Evolutionary conservation across 1,140 invertebrate species (phyloP).

Genomic region (Diploscapter pachys): DNA sequence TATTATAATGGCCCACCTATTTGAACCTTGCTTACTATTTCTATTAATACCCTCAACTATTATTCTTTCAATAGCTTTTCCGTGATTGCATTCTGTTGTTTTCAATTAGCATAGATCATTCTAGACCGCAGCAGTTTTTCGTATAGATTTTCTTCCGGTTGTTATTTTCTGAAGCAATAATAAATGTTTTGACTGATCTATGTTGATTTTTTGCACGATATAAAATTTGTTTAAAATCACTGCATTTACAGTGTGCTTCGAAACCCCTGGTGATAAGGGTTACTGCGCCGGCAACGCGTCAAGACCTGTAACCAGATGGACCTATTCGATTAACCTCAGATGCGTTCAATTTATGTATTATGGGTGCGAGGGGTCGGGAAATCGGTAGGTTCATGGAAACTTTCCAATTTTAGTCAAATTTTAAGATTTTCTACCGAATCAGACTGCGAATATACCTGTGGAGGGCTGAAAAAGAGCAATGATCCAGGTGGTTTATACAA

Average conservation of each 20-base stretch:
- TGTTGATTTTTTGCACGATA: too few relatives aligned
- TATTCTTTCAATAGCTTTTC: too few relatives aligned
- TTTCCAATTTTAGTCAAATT: neutral
- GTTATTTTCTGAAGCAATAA: too few relatives aligned
- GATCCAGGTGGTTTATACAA: conserved; percentile 36
- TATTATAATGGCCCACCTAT: too few relatives aligned
- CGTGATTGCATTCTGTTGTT: too few relatives aligned
- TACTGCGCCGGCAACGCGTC: conserved; percentile 33
- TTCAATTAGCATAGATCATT: too few relatives aligned
- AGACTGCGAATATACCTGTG: conserved; percentile 40
- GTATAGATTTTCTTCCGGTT: too few relatives aligned
- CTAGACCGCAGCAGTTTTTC: too few relatives aligned
- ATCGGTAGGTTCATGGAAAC: conserved; percentile 36
- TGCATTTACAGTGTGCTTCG: conserved; percentile 43
- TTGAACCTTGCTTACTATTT: too few relatives aligned
- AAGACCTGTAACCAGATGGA: conserved; percentile 52
- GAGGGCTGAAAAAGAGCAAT: conserved; percentile 34
- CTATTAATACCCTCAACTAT: too few relatives aligned
- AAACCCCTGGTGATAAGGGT: conserved; percentile 26
- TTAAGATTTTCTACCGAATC: conserved; percentile 46
- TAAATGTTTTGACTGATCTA: too few relatives aligned
- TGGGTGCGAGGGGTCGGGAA: conserved; percentile 61
- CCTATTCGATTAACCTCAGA: conserved; percentile 49
- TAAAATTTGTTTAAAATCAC: too few relatives aligned
- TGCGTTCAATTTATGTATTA: conserved; percentile 60